Base-by-base conservation (phyloP, 2,888 invertebrate species). In the Dynastes maya region DNA sequence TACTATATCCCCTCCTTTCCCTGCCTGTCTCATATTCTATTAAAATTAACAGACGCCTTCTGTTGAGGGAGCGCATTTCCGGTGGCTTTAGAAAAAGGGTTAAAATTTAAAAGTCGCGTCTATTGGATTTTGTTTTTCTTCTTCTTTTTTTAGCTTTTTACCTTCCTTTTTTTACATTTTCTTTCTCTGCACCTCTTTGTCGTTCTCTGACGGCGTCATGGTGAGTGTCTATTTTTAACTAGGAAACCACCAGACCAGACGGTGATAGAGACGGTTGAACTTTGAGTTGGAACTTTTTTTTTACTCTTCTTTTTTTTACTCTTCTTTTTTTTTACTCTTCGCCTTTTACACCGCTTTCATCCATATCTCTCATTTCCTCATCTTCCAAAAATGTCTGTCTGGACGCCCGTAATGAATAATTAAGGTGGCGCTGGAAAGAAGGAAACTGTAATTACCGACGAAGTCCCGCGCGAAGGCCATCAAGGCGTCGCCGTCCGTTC, bases 1-100 rank as follows among this genome's bases (percentile, higher is more conserved):
- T 22, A 32, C 22, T 11, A 3, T 27, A 29, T 9, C 58, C 40
- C 40, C 16, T 58, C 22, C 5, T 37, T 40, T 29, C 27, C 16
- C 27, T 51, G 3, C 65, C 55, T 55, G 55, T 11, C 45, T 58
- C 55, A 51, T 27, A 68, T 49, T 68, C 71, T 72, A 45, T 72
- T 72, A 72, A 72, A 72, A 72, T 72, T 58, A 72, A 72, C 72
- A 72, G 72, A 71, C 71, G 71, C 8, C 55, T 16, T 16, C 22
- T 58, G 58, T 55, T 11, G 58, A 16, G 3, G n/a, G 8, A 45
- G 45, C 45, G 72, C 55, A 22, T 58, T 72, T 72, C 58, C 72
- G 58, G 61, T 45, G 22, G 40, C 22, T 32, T 16, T 61, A 40
- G 11, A 2, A 2, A 58, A 32, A 58, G 72, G 58, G 72, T 58